Base-by-base conservation (phyloP, 2,113 vertebrate species). In the Glaucidium brasilianum region DNA sequence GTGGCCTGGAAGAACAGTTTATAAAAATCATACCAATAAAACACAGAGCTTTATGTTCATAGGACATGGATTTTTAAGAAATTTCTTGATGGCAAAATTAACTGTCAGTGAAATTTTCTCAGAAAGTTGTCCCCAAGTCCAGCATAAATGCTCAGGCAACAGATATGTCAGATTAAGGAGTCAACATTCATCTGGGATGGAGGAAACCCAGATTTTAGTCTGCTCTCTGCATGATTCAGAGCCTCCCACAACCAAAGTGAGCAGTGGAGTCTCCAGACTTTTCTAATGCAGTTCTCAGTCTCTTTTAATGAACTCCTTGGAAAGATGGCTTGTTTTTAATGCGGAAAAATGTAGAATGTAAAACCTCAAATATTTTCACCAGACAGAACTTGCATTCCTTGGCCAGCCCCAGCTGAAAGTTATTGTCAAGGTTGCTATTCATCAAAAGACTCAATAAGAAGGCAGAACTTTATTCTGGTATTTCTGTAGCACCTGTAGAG, bases 361-460 rank as follows among this genome's bases (percentile, higher is more conserved):
- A 96, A 96, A 90, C 93, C 90, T 90, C 92, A 96, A 94, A 59
- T 94, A 94, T 95, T 96, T 96, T 96, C 62, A 74, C 74, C 82
- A 95, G 93, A 77, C 92, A 93, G 84, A 83, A 67, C 35, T 95
- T 8, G 0, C 74, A 92, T 94, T 90, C 90, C 85, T 88, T 94
- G 85, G 85, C 78, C 71, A 90, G 82, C 8, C 50, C 67, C 90
- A 95, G 92, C 92, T 95, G 92, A 78, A 93, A 96, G 53, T 94
- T 95, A 59, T 89, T 95, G 91, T 94, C 74, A 95, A 82, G 62
- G 84, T 47, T 45, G 53, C 41, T 95, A 53, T 69, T 97, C 45
- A 49, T 89, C 92, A 95, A 89, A 95, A 53, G 37, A 7, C 34
- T 71, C 58, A 17, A 50, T 86, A 69, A 91, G 76, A 89, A 94